Evolutionary conservation across 2,888 invertebrate genomes (phyloP), one percentile per base, ranked within the genome.

Genomic region (Neoitamus cyanurus): DNA sequence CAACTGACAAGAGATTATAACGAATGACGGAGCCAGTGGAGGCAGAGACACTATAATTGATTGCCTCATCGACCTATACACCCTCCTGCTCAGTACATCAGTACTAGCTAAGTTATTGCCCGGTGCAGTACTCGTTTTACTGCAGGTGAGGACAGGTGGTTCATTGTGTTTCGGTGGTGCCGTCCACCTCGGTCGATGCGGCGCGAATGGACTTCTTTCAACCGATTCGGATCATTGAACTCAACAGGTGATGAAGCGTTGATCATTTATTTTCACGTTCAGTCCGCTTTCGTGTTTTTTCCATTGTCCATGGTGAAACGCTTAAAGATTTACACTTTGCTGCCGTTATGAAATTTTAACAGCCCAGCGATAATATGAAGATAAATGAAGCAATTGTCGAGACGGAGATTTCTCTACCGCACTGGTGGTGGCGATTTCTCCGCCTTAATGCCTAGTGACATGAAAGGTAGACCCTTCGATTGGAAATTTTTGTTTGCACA

Each of bases 161-260:
- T 20, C 58, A 58, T 58, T 58, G 58, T 58, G 3, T 58, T 58
- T 58, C 58, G 58, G 58, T 15, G 48, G 20, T n/a, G 4, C 9
- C 48, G 6, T 15, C 46, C 15, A 15, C 46, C 15, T 15, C 46
- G 46, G 46, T 48, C 46, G 46, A 15, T 48, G 6, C 46, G 15
- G 4, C 48, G 25, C 34, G 34, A 34, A 20, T 20, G 25, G 20
- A 20, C 58, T 58, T 58, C 48, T 58, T 25, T 11, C 15, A 25
- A 58, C 25, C 15, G 58, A 58, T 58, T 58, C 58, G 20, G 58
- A 58, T 58, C 58, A 58, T 58, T 58, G 58, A 58, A 58, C 58
- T 58, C 58, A 58, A 58, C 58, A 58, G 58, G 58, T 58, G 58
- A 58, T 58, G 58, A 58, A 58, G 58, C 58, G 58, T 58, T 58